phyloP scores from a whole-genome alignment of 2,113 vertebrate species.

The Callopanchax toddi region DNA sequence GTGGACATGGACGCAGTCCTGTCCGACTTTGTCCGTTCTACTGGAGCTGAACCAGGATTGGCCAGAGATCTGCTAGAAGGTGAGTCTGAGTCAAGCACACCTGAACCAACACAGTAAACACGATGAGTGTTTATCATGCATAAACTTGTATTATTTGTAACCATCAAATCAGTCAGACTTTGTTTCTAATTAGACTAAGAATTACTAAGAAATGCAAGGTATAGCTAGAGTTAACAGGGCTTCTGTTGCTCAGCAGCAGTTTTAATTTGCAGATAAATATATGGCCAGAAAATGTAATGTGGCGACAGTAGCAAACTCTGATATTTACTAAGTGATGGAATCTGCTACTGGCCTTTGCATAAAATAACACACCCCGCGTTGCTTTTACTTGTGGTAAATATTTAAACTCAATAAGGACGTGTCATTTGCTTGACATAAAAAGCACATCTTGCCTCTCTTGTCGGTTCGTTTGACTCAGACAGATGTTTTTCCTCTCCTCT shows the following conservation, averaged over 20 bases:
- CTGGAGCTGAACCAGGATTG: slow-evolving; percentile 96
- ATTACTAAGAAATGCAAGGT: slow-evolving; percentile 36
- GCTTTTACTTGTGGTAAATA: slow-evolving; percentile 43
- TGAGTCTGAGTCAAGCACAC: slow-evolving; percentile 54
- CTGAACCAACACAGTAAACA: too few relatives aligned
- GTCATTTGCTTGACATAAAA: neutral
- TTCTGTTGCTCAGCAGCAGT: slow-evolving; percentile 74
- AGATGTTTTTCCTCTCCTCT: neutral
- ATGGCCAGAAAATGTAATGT: slow-evolving; percentile 64
- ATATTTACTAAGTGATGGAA: slow-evolving; percentile 37
- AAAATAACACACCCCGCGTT: slow-evolving; percentile 7
- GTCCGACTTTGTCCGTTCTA: slow-evolving; percentile 97
- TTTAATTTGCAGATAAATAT: slow-evolving; percentile 58
- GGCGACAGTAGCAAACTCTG: slow-evolving; percentile 40
- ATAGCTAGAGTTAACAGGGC: slow-evolving; percentile 43
- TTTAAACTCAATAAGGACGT: slow-evolving; percentile 42
- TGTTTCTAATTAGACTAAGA: slow-evolving; percentile 6
- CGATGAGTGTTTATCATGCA: neutral
- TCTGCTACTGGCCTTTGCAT: slow-evolving; percentile 35
- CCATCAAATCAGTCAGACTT: too few relatives aligned
- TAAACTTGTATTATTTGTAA: too few relatives aligned
- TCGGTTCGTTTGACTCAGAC: neutral
- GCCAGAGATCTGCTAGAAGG: slow-evolving; percentile 95
- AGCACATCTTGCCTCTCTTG: neutral
- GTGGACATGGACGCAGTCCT: slow-evolving; percentile 97